Evolutionary conservation across 2,113 vertebrate genomes (phyloP).

Genomic region (Cebus imitator): DNA sequence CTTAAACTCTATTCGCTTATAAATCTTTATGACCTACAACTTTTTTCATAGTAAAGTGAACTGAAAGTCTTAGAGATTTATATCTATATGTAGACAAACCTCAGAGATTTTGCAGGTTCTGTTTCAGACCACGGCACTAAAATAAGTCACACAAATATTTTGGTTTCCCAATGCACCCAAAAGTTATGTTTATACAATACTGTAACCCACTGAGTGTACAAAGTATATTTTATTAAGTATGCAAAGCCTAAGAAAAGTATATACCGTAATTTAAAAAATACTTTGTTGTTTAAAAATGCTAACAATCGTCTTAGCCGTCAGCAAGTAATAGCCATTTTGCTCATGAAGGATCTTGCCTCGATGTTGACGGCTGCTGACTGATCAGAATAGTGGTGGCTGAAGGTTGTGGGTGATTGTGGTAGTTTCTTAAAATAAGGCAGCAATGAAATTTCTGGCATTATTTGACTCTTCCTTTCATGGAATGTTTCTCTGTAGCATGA

Average conservation of each 20-base stretch:
- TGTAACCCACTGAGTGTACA: too few species aligned
- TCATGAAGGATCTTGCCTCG: neutral
- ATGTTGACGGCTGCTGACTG: neutral
- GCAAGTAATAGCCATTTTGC: neutral
- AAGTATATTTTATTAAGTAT: neutral
- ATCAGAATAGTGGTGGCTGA: neutral
- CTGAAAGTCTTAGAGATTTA: neutral
- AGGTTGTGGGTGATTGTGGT: too few species aligned
- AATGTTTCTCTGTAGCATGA: neutral
- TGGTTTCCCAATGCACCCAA: neutral
- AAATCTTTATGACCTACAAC: neutral
- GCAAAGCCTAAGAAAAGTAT: neutral
- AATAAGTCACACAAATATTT: neutral
- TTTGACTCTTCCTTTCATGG: neutral
- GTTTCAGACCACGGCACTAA: neutral
- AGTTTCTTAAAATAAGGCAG: neutral
- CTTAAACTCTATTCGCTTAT: conserved; percentile 11
- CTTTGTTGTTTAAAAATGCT: neutral
- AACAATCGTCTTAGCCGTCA: neutral
- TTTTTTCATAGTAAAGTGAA: neutral
- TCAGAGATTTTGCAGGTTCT: neutral
- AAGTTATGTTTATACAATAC: neutral
- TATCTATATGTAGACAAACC: neutral
- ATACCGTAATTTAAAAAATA: neutral
- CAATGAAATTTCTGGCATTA: neutral